Conservation (phyloP, 2,113 vertebrate species). For the Oophaga pumilio region DNA sequence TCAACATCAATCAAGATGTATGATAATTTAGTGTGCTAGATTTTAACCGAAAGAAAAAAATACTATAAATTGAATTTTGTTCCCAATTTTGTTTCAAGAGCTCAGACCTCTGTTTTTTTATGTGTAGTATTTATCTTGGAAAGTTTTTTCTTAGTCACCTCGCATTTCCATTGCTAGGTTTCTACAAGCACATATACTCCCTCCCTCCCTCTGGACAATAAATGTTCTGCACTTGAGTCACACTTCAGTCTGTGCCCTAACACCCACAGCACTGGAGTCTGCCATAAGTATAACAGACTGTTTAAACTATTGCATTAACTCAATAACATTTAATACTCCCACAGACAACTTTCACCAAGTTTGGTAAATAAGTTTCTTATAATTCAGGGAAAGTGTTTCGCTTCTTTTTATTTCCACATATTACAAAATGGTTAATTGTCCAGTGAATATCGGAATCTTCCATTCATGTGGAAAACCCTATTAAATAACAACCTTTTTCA, state of each 20-base stretch:
- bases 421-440: background rate
- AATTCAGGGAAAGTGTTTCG: background rate
- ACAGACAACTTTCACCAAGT: conserved; percentile 4
- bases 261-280: background rate
- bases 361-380: background rate
- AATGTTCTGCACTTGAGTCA: conserved; percentile 8
- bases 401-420: background rate
- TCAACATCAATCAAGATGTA: too few relatives aligned
- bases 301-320: conserved; percentile 27
- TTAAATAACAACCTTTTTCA: too few relatives aligned
- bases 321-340: background rate
- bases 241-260: conserved; percentile 17
- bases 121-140: background rate
- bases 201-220: conserved; percentile 3
- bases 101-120: background rate
- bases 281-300: conserved; percentile 5
- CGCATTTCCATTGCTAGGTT: background rate
- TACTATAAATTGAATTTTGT: background rate
- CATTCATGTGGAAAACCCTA: too few relatives aligned
- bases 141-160: background rate
- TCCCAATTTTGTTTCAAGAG: too few relatives aligned
- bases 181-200: background rate
- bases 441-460: too few relatives aligned
- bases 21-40: background rate
- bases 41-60: background rate